Base-by-base conservation (phyloP, 2,113 vertebrate species). In the Zosterops borbonicus region DNA sequence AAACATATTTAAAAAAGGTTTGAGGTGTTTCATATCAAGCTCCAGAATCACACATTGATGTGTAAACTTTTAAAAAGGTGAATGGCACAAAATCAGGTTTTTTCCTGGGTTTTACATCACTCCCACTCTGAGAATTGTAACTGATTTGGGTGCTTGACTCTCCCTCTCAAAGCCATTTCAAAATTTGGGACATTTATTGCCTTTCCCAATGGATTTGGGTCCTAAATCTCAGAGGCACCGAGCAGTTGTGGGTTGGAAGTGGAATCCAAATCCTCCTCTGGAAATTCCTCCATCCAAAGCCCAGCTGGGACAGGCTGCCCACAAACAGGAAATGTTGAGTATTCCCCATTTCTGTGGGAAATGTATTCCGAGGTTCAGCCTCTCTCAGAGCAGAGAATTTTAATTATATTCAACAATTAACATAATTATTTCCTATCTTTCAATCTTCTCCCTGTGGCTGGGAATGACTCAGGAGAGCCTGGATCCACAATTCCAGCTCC, bases 341-440 rank as follows among this genome's bases (percentile, higher is more conserved):
- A 49, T 49, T 49, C 22, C 47, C 22, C 47, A 49, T 49, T 49
- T 49, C 41, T 33, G 49, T 19, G 10, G n/a, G 64, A 73, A 88
- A 28, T 5, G 31, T 0, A 3, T 10, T 19, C 37, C 29, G 6
- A 23, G 8, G 3, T 10, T 31, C 20, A 44, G 59, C 27, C 29
- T 25, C 25, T n/a, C 33, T 49, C 49, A 31, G 31, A 46, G 18
- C 8, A 50, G 21, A 46, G 42, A 69, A 14, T 28, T 49, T 53
- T 62, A 11, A 56, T 53, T 23, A 4, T 2, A 2, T n/a, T 58
- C 12, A 42, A 41, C 35, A 24, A 59, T 60, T 25, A 60, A 25
- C 58, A 11, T 11, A 16, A 37, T 60, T 60, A 84, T 76, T 81
- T 28, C 20, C 20, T 19, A 10, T 8, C 5, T 52, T 81, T 62